phyloP scores from a whole-genome alignment of 2,113 vertebrate genomes.

The Anhinga anhinga region DNA sequence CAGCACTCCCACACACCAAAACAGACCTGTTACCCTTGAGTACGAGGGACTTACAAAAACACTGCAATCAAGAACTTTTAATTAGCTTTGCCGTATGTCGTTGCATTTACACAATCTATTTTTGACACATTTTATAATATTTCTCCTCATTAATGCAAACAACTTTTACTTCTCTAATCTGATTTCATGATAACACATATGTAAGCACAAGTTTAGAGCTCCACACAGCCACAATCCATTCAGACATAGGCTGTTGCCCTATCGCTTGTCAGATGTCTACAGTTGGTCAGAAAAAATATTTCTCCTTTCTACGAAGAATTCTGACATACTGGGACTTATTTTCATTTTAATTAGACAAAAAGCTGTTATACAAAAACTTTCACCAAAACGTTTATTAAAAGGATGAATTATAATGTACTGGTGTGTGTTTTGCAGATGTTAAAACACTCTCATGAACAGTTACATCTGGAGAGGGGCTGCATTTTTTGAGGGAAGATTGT shows the following conservation, averaged over 20 bases:
- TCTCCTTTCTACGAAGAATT: not conserved
- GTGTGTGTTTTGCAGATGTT: constrained; percentile 2
- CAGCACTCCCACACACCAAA: not conserved
- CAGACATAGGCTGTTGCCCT: not conserved
- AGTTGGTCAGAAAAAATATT: not conserved
- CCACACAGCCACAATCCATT: not conserved
- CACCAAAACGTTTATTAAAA: not conserved
- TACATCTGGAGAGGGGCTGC: not conserved
- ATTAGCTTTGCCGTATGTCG: not conserved
- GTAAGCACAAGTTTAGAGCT: not conserved
- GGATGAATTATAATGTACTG: not conserved
- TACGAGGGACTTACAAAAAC: not conserved
- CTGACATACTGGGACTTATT: not conserved
- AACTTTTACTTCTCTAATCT: not conserved
- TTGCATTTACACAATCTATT: not conserved
- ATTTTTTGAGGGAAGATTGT: not conserved
- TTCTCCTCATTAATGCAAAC: not conserved
- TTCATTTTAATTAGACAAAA: not conserved
- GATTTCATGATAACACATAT: not conserved
- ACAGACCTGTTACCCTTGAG: not conserved
- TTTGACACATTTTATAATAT: not conserved
- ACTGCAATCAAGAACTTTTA: not conserved
- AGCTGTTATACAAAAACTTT: not conserved
- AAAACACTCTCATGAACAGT: not conserved
- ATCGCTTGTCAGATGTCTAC: not conserved